phyloP scores from a whole-genome alignment of 2,888 invertebrate genomes.

The Carterocephalus palaemon region DNA sequence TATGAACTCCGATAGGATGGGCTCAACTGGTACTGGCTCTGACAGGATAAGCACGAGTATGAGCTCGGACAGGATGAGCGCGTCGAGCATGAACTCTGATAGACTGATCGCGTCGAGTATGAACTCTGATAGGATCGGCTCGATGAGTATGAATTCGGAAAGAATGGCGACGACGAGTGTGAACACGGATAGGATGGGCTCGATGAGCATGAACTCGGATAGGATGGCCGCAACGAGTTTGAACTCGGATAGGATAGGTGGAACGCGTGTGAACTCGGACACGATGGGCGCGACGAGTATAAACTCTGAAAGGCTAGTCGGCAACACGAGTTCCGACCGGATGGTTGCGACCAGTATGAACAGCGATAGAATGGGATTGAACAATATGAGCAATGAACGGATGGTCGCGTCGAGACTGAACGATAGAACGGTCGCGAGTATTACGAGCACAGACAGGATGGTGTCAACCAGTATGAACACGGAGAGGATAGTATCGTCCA shows the following conservation, averaged over 20 bases:
- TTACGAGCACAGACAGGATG: not conserved
- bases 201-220: conserved; percentile 9
- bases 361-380: conserved; percentile 3
- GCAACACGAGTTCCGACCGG: conserved; percentile 3
- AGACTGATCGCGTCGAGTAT: conserved; percentile 27
- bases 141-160: conserved; percentile 11
- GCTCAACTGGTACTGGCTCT: conserved; percentile 1
- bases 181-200: conserved; percentile 2
- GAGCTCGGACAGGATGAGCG: not conserved
- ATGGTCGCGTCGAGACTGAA: not conserved
- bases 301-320: conserved; percentile 8
- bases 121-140: conserved; percentile 3
- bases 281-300: conserved; percentile 1
- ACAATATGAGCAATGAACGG: conserved; percentile 8
- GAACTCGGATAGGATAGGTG: conserved; percentile 1
- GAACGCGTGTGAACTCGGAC: not conserved
- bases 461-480: conserved; percentile 1
- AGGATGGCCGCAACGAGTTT: not conserved
- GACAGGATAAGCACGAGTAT: no score
- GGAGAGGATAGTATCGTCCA: conserved; percentile 28
- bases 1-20: conserved; percentile 10
- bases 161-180: conserved; percentile 1
- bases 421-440: not conserved
- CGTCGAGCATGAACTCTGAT: conserved; percentile 17
- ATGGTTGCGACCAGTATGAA: conserved; percentile 6